Evolutionary conservation across 2,888 invertebrate genomes (phyloP).

Genomic region (Drepanosiphum platanoidis): DNA sequence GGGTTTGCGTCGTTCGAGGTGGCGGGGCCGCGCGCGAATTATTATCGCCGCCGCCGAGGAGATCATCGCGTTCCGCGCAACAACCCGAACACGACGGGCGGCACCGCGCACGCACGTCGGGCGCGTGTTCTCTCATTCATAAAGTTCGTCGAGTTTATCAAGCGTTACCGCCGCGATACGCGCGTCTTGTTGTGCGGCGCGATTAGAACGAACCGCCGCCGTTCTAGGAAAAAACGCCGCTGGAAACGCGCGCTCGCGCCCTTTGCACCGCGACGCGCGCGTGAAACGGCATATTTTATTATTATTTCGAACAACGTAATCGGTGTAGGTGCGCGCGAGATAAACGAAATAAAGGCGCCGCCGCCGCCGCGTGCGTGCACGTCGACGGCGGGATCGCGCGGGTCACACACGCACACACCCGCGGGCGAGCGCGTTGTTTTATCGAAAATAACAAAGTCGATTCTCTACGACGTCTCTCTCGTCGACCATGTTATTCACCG

Average conservation of each 20-base stretch:
- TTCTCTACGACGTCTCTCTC: no score
- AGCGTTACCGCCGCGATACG: not conserved
- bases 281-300: not conserved
- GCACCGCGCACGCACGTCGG: not conserved
- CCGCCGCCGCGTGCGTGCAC: no score
- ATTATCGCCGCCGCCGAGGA: not conserved
- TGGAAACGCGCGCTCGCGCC: slow-evolving; percentile 10
- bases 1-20: no score
- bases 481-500: no score
- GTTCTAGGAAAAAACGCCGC: slow-evolving; percentile 1
- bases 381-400: no score
- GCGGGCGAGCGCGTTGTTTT: no score
- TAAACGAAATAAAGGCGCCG: no score
- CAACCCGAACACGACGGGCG: not conserved
- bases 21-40: not conserved
- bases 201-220: no score
- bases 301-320: no score
- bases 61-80: not conserved
- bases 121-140: slow-evolving; percentile 40
- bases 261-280: slow-evolving; percentile 19
- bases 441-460: no score
- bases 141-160: slow-evolving; percentile 52
- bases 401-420: no score
- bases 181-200: not conserved
- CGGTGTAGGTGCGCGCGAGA: not conserved